Percentiles rank a stretch among this genome's conserved stretches.
Conservation (phyloP, 2,113 vertebrate genomes). For the Neolamprologus sp. region DNA sequence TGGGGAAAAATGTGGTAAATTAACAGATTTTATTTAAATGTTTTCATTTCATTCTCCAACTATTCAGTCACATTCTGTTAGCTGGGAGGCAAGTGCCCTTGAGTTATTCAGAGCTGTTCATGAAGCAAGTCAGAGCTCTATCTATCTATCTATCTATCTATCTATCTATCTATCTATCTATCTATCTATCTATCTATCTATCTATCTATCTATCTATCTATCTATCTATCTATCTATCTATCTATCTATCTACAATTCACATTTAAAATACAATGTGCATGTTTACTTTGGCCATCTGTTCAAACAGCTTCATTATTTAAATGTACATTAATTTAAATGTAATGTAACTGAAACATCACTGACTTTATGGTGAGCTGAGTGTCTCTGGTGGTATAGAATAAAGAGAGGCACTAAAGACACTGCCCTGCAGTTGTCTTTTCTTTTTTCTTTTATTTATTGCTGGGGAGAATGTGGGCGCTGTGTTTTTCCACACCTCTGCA, state of each 20-base stretch:
- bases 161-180: neutral
- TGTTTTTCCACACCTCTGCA: constrained; percentile 31
- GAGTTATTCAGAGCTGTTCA: constrained; percentile 14
- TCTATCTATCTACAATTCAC: neutral
- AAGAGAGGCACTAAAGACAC: constrained; percentile 25
- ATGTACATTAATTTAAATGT: neutral
- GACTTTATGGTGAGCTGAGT: neutral
- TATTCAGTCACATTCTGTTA: neutral
- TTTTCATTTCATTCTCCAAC: neutral
- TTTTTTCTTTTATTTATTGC: neutral
- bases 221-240: neutral
- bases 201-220: neutral
- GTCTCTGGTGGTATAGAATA: constrained; percentile 20
- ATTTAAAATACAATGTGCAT: neutral
- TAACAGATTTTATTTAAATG: neutral
- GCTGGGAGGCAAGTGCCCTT: neutral
- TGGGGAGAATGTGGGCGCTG: neutral
- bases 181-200: neutral
- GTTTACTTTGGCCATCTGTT: neutral
- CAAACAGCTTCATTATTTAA: neutral
- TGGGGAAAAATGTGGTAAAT: neutral
- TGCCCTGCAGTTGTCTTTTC: neutral
- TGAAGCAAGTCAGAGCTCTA: neutral
- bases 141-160: neutral
- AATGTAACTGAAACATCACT: constrained; percentile 1